Evolutionary conservation across 53 echinoderm and acorn worm species (phyloP).

Genomic region (Mesocentrotus franciscanus): DNA sequence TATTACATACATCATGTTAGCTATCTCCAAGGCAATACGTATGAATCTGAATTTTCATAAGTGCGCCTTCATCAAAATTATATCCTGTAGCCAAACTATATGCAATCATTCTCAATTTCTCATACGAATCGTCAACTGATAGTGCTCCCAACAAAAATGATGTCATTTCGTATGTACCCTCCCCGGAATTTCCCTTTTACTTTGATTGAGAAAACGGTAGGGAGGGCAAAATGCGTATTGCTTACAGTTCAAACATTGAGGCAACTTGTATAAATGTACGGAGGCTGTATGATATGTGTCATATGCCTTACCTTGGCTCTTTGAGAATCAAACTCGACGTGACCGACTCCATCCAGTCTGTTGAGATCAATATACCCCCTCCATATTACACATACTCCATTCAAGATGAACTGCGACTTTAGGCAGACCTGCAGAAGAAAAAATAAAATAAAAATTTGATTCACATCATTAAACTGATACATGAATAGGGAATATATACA

Average conservation of each 20-base stretch:
- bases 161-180: conserved; percentile 2
- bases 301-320: conserved; percentile 86
- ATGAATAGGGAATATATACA: background rate
- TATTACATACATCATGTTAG: background rate
- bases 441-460: background rate
- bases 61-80: conserved; percentile 36
- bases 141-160: conserved; percentile 22
- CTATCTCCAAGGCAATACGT: background rate
- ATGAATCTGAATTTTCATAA: conserved; percentile 23
- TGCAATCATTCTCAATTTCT: background rate
- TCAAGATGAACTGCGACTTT: conserved; percentile 92
- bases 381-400: conserved; percentile 95
- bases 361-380: conserved; percentile 89
- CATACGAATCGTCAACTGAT: background rate
- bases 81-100: conserved; percentile 34
- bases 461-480: background rate
- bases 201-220: background rate
- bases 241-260: conserved; percentile 52
- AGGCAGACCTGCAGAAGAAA: conserved; percentile 40
- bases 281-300: conserved; percentile 49
- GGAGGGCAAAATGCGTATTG: conserved; percentile 35
- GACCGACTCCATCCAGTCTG: conserved; percentile 90
- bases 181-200: background rate
- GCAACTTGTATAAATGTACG: background rate
- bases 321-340: conserved; percentile 92